Evolutionary conservation across 2,888 invertebrate species (phyloP).

Genomic region (Perizoma affinitatum): DNA sequence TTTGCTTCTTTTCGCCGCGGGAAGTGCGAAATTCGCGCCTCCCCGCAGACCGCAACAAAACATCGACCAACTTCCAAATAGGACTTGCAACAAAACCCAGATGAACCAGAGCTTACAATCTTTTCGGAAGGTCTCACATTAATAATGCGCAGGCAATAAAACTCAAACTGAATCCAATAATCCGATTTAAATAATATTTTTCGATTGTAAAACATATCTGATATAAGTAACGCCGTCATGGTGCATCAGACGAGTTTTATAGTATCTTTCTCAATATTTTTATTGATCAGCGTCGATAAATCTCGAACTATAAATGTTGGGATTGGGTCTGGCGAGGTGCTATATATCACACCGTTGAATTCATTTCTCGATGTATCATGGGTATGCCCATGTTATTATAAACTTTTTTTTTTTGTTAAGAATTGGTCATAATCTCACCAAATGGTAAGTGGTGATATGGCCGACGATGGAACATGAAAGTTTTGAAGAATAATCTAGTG

Average conservation of each 20-base stretch:
- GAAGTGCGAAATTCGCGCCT: constrained; percentile 68
- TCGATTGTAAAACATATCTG: constrained; percentile 58
- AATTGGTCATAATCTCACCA: too few species aligned
- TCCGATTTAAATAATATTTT: constrained; percentile 61
- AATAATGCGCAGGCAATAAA: constrained; percentile 51
- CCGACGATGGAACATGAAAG: too few species aligned
- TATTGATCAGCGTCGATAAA: constrained; percentile 70
- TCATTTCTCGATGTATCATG: constrained; percentile 66
- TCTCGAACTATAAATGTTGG: constrained; percentile 57
- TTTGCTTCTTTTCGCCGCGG: constrained; percentile 55
- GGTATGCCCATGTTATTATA: constrained; percentile 62
- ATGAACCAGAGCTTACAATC: constrained; percentile 37
- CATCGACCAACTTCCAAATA: constrained; percentile 46
- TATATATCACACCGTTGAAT: constrained; percentile 60
- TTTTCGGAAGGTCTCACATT: constrained; percentile 45
- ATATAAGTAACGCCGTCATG: constrained; percentile 48
- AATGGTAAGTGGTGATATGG: too few species aligned
- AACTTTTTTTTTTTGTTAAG: too few species aligned
- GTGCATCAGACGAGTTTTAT: constrained; percentile 58
- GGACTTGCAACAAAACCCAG: constrained; percentile 37
- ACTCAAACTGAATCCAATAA: constrained; percentile 53
- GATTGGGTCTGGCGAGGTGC: constrained; percentile 56
- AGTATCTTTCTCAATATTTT: constrained; percentile 62
- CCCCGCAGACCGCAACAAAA: constrained; percentile 49
- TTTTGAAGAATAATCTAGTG: too few species aligned